Evolutionary conservation across 2,888 invertebrate species (phyloP), one percentile per base, ranked within the genome.

Genomic region (Hyalella azteca): DNA sequence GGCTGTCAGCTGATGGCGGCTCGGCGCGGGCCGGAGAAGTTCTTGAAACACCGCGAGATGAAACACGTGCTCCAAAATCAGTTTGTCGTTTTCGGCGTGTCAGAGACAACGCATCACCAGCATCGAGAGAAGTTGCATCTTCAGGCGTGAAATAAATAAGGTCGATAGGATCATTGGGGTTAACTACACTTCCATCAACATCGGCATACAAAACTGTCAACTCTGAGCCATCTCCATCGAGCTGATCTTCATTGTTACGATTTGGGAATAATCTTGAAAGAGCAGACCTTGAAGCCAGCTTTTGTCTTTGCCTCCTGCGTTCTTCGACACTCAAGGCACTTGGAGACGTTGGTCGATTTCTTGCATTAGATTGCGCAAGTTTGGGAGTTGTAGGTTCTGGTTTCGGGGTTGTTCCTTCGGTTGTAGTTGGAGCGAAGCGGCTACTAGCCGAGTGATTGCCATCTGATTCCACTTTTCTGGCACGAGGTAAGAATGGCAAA

Each of bases 401-500:
- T 13, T 19, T 26, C 29, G 22, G 32, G 15, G 76, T 36, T 3
- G 39, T 36, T 5, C 3, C 36, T 5, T 66, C 66, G 32, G 75
- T 75, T 2, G 75, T 45, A 9, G 39, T 22, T 11, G 73, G 39
- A 4, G 22, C 41, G 22, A 41, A 41, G 13, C 45, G 5, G 36
- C 75, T 75, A 48, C 9, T 66, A n/a, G 50, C 40, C 26, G 32
- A 32, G 3, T 9, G 66, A 50, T 9, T 45, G 19, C 41, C 59
- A 49, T 73, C 36, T 15, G 22, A 22, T 48, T 45, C 49, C n/a
- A 39, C 39, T 32, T 49, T 60, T 49, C 79, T 73, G 1, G 36
- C 49, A 73, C 73, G 60, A 5, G 73, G 50, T n/a, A 81, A 29
- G 66, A 82, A 79, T n/a, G 82, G 84, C 9, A 84, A 54, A 54